Base-by-base conservation (phyloP, 2,113 vertebrate genomes). In the Neolamprologus sp. region DNA sequence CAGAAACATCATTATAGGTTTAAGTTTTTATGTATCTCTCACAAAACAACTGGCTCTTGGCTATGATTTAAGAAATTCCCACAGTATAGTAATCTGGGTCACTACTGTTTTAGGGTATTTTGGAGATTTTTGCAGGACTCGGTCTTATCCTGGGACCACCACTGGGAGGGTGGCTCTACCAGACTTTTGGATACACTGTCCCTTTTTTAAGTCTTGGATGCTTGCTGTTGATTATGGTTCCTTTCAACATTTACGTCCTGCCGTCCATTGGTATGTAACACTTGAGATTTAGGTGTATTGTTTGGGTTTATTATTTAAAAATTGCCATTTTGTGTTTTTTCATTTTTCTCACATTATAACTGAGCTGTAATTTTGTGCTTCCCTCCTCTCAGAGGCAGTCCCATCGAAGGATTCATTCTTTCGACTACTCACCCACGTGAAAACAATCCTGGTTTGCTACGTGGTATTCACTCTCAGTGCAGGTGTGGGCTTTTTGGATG, bases 121-220 rank as follows among this genome's bases (percentile, higher is more conserved):
- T 99, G 95, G 99, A 99, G 95, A 95, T 98, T 83, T 99, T 99
- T 53, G 80, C 97, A 78, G 98, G 98, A 10, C 96, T 99, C 0
- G 98, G 98, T 7, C 92, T 99, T 3, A 97, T 98, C 3, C 51
- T 99, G 21, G 99, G 99, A 2, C 99, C 99, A 1, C 98, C 98
- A 3, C 80, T 99, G 16, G 99, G 99, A 82, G 98, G 98, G 5
- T 97, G 98, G 96, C 93, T 99, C 45, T 99, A 99, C 93, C 97
- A 99, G 5, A 87, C 97, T 0, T 99, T 98, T 93, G 98, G 98
- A 79, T 99, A 99, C 21, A 2, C 1, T 2, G 71, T 98, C 98
- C 99, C 98, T 65, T 99, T 99, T 82, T 93, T 99, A 93, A 85
- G 94, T 3, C 94, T 99, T 57, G 98, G 99, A 47, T 97, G 97